phyloP scores from a whole-genome alignment of 2,797 vertebrate genomes.

The Lindbergichthys nudifrons region DNA sequence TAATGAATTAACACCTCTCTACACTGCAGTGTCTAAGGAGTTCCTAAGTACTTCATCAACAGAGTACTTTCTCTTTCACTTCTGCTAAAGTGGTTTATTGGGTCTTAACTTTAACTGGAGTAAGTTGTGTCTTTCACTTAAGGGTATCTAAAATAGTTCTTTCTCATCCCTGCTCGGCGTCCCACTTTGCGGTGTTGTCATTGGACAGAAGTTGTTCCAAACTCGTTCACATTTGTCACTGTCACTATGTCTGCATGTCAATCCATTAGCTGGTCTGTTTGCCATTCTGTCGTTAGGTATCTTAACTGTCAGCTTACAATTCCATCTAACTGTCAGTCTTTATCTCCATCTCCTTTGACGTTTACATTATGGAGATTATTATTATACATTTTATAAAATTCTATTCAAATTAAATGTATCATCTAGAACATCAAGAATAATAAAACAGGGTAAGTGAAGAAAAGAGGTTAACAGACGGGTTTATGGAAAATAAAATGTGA shows the following conservation, averaged over 20 bases:
- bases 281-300: slow-evolving; percentile 11
- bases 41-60: slow-evolving; percentile 53
- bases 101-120: slow-evolving; percentile 31
- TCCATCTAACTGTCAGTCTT: slow-evolving; percentile 15
- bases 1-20: slow-evolving; percentile 67
- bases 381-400: background rate
- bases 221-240: slow-evolving; percentile 26
- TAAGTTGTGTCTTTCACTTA: slow-evolving; percentile 23
- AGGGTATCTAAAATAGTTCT: slow-evolving; percentile 5
- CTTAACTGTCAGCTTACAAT: slow-evolving; percentile 13
- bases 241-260: slow-evolving; percentile 11
- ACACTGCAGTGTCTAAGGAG: slow-evolving; percentile 45
- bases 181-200: background rate
- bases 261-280: slow-evolving; percentile 11
- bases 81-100: slow-evolving; percentile 36
- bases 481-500: too few species aligned
- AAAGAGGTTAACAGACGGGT: too few species aligned
- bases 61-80: slow-evolving; percentile 40
- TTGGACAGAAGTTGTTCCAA: slow-evolving; percentile 14
- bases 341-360: background rate
- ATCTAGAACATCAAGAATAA: background rate
- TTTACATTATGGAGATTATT: background rate
- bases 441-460: too few species aligned
- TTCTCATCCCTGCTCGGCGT: slow-evolving; percentile 2
- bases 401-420: background rate